phyloP scores from a whole-genome alignment of 2,888 invertebrate species.

The Nowickia ferox region DNA sequence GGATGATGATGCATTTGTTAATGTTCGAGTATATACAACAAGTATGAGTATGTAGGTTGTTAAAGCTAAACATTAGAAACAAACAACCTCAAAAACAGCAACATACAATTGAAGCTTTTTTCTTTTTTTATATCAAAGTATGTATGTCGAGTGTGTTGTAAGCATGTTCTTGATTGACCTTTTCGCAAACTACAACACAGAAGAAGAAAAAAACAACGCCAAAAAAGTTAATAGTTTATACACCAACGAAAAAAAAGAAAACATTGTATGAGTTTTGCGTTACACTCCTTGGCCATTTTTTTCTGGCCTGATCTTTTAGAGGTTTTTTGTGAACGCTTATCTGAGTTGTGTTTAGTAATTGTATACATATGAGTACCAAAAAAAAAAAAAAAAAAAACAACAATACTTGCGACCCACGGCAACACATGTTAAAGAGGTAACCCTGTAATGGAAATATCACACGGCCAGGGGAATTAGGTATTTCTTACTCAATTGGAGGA shows the following conservation, averaged over 20 bases:
- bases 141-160: conserved; percentile 62
- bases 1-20: conserved; percentile 60
- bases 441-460: neutral
- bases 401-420: neutral
- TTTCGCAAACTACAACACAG: conserved; percentile 53
- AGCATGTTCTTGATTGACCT: conserved; percentile 71
- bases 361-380: conserved; percentile 44
- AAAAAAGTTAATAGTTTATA: conserved; percentile 9
- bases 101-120: conserved; percentile 41
- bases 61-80: conserved; percentile 59
- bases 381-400: conserved; percentile 22
- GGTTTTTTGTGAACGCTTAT: conserved; percentile 25
- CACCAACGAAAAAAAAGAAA: conserved; percentile 8
- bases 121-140: conserved; percentile 33
- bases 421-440: conserved; percentile 21
- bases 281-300: conserved; percentile 17
- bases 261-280: neutral
- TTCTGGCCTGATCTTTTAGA: neutral
- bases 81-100: conserved; percentile 60
- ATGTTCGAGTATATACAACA: conserved; percentile 35
- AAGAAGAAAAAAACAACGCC: conserved; percentile 4
- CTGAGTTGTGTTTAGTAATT: conserved; percentile 55
- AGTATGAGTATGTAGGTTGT: conserved; percentile 59
- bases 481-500: too few species aligned
- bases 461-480: too few species aligned